Evolutionary conservation across 1,140 invertebrate genomes (phyloP).

Genomic region (Gonioctena quinquepunctata): DNA sequence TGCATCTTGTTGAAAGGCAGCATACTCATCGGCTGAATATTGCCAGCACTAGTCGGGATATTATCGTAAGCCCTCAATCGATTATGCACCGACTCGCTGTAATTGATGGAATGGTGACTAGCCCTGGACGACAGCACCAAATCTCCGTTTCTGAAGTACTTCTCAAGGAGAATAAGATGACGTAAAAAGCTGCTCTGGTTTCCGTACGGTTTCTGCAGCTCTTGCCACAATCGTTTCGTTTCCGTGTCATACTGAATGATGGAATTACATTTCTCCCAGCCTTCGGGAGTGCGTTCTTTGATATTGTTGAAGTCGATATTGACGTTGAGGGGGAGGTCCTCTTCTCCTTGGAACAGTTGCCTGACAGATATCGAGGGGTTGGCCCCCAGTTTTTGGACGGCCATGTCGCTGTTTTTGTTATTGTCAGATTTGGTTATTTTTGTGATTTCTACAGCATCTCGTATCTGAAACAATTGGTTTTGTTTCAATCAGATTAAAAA

Average conservation of each 20-base stretch:
- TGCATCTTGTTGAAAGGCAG: slow-evolving; percentile 46
- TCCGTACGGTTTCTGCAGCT: slow-evolving; percentile 80
- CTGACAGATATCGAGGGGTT: slow-evolving; percentile 77
- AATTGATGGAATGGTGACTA: slow-evolving; percentile 72
- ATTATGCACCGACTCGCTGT: slow-evolving; percentile 78
- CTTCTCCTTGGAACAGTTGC: slow-evolving; percentile 77
- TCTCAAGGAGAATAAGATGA: slow-evolving; percentile 79
- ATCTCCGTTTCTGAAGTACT: slow-evolving; percentile 77
- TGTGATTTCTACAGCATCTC: slow-evolving; percentile 46
- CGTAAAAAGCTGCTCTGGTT: slow-evolving; percentile 82
- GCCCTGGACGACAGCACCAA: slow-evolving; percentile 73
- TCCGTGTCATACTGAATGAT: slow-evolving; percentile 81
- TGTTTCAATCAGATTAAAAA: neutral
- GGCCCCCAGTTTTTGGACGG: slow-evolving; percentile 61
- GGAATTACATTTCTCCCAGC: slow-evolving; percentile 79
- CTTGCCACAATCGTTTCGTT: slow-evolving; percentile 78
- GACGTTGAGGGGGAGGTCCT: slow-evolving; percentile 76
- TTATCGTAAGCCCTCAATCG: slow-evolving; percentile 75
- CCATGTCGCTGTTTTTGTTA: slow-evolving; percentile 41
- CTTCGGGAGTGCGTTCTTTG: slow-evolving; percentile 68
- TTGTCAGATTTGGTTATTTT: slow-evolving; percentile 41
- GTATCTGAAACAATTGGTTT: slow-evolving; percentile 13
- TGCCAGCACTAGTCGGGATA: slow-evolving; percentile 51
- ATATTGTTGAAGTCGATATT: slow-evolving; percentile 72
- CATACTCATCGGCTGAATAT: slow-evolving; percentile 47